These are phyloP conservation scores for Pollachius pollachius DNA, from an alignment of 2,113 vertebrate genomes.

Conservation along the genomic window DNA sequence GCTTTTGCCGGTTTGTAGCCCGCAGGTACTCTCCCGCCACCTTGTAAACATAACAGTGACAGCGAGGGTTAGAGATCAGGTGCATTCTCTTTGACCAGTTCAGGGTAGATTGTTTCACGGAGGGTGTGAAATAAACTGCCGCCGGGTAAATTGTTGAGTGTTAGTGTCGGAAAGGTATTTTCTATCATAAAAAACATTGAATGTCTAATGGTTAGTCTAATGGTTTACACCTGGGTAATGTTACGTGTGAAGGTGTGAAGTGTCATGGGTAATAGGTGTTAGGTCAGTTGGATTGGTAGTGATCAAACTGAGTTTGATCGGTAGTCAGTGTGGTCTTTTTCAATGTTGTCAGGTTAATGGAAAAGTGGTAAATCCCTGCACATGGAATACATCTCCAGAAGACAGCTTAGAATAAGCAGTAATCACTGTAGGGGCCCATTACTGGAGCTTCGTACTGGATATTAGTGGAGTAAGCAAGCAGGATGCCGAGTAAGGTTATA, in stretches of 20 bases:
- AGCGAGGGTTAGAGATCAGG: background rate
- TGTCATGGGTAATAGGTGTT: too few relatives aligned
- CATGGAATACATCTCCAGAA: too few relatives aligned
- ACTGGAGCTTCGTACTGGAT: background rate
- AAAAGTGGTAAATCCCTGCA: too few relatives aligned
- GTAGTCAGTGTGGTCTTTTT: too few relatives aligned
- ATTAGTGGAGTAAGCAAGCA: background rate
- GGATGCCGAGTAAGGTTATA: background rate
- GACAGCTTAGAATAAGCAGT: background rate
- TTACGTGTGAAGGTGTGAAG: too few relatives aligned
- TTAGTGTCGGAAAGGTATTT: background rate
- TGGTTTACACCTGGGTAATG: too few relatives aligned
- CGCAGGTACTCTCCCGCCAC: conserved; percentile 56
- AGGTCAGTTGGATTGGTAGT: too few relatives aligned
- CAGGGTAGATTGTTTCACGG: too few relatives aligned
- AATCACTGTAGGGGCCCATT: background rate
- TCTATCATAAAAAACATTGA: background rate
- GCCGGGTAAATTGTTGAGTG: too few relatives aligned
- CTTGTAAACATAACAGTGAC: conserved; percentile 47
- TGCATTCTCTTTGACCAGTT: background rate
- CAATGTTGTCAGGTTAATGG: too few relatives aligned
- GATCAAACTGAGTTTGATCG: too few relatives aligned
- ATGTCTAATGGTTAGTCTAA: background rate
- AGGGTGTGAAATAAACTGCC: too few relatives aligned
- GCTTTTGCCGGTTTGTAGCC: conserved; percentile 75